phyloP scores from a whole-genome alignment of 2,888 invertebrate species.

The Pachymerium ferrugineum region DNA sequence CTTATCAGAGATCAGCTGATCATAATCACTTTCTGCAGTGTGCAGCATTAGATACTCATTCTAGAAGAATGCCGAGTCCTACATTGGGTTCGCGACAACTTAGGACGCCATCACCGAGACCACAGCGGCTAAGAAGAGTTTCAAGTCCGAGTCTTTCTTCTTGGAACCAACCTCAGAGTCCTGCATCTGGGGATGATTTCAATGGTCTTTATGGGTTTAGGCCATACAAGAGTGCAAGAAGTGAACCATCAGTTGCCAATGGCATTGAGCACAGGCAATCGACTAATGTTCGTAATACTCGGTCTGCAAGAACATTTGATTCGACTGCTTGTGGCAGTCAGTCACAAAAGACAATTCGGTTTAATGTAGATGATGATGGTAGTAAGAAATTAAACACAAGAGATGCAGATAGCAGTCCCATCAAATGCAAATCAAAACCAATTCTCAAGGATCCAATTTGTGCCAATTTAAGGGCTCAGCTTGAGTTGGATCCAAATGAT shows the following conservation, averaged over 20 bases:
- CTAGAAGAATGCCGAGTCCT: constrained; percentile 29
- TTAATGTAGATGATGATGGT: constrained; percentile 37
- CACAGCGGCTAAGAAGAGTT: not conserved
- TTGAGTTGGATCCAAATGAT: constrained; percentile 37
- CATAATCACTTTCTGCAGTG: not conserved
- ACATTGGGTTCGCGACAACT: constrained; percentile 24
- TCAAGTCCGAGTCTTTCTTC: constrained; percentile 30
- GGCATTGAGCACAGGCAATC: not conserved
- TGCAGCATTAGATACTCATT: not conserved
- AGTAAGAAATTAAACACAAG: not conserved
- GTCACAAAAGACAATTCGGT: constrained; percentile 38
- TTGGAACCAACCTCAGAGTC: not conserved
- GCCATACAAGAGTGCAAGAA: not conserved
- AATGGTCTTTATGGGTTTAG: not conserved
- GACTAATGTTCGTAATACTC: not conserved
- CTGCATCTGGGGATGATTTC: not conserved
- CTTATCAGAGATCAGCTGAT: not conserved
- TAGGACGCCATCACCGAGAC: constrained; percentile 2
- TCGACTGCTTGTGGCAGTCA: not conserved
- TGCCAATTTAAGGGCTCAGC: constrained; percentile 38
- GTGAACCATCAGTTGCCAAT: not conserved
- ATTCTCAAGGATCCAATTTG: constrained; percentile 40
- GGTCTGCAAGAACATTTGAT: not conserved
- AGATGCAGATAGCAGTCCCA: not conserved
- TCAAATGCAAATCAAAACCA: constrained; percentile 37